Evolutionary conservation across 2,797 vertebrate genomes (phyloP), one percentile per base, ranked within the genome.

Genomic region (Gastrophryne carolinensis): DNA sequence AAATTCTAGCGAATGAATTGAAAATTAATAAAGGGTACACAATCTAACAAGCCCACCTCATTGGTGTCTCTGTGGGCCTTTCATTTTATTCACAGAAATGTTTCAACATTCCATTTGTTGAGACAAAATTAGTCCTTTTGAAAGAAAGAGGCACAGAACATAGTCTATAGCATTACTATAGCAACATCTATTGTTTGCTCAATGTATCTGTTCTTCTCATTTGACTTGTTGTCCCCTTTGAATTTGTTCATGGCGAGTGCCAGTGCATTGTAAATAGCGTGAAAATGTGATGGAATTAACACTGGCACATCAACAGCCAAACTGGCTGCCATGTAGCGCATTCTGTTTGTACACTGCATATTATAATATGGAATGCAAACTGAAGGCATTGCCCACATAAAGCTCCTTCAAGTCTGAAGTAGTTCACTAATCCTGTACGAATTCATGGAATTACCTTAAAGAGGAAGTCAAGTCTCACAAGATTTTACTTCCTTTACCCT

Each of bases 101-200:
- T 58, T 58, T 70, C 24, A 19, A 26, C 5, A 13, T 17, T 34
- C 2, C 13, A 10, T 29, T 72, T 35, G 39, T 23, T 29, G 53
- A 53, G 53, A 23, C 44, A 39, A 72, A 72, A 52, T 53, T 47
- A 53, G 32, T 32, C 29, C 23, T 63, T n/a, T 19, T 53, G 70
- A 54, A 63, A 21, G 23, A 12, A 23, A 73, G 44, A 37, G 17
- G 30, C 61, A 63, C 34, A 37, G 32, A 62, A 21, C 57, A 21
- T 68, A 24, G 3, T 24, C 27, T 11, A 11, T 32, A 2, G 10
- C 50, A 65, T 73, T 73, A 32, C 71, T 65, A 64, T 73, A 64
- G 60, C 71, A 73, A 73, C 61, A 39, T 32, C 21, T 30, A 37
- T 62, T 72, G 60, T 73, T 65, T 54, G 34, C 35, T 29, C 15